Base-by-base conservation (phyloP, 2,113 vertebrate genomes). In the Zosterops japonicus region DNA sequence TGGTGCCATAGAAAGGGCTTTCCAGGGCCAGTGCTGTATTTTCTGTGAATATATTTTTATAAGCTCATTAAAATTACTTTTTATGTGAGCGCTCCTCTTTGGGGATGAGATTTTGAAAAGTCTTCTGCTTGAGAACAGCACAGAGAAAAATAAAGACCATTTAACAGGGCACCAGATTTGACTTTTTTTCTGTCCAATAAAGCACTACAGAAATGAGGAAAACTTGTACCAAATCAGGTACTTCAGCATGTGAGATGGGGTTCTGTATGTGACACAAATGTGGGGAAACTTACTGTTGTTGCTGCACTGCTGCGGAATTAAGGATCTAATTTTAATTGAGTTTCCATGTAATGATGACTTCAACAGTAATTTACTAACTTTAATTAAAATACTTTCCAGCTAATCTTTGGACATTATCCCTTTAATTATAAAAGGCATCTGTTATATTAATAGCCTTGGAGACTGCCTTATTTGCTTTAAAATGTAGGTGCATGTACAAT, bases 401-500 rank as follows among this genome's bases (percentile, higher is more conserved):
- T 97, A 92, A 96, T 96, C 96, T 97, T 97, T 93, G 82, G 90
- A 88, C 91, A 93, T 95, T 95, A 96, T 96, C 81, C 86, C 65
- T 95, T 93, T 94, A 96, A 96, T 97, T 97, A 95, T 87, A 94
- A 87, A 96, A 96, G 69, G 75, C 28, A 56, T 90, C 78, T 95
- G 81, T 91, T 97, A 84, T 77, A 95, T 93, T 96, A 96, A 92
- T 89, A 95, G 93, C 95, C 87, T 90, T 63, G 49, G 80, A 94
- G 90, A 92, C 20, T 83, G 91, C 81, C 93, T 90, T 97, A 95
- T 97, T 97, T 97, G 78, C 94, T 93, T 90, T 96, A 94, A 97
- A 96, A 95, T 90, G 95, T 96, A 96, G 91, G 90, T 97, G 65
- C 94, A 77, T 95, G 93, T 97, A 92, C 96, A 96, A 96, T 97